A percentile compares a stretch with the other conserved stretches of the same genome.
These are phyloP conservation scores for Automeris io DNA, from an alignment of 2,888 invertebrate genomes.

Conservation along the genomic window DNA sequence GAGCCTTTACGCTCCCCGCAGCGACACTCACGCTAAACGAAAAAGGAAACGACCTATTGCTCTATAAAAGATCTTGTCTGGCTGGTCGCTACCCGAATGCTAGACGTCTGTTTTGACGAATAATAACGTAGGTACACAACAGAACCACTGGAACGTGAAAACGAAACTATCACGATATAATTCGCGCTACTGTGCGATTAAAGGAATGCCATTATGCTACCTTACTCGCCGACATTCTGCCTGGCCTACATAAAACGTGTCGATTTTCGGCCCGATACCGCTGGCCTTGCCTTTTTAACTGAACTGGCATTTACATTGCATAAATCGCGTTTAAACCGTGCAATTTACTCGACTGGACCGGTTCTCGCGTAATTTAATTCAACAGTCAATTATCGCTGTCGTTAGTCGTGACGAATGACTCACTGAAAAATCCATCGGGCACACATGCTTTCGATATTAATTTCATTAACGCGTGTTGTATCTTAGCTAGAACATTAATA, in stretches of 20 bases:
- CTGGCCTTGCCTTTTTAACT: constrained; percentile 62
- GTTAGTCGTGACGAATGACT: constrained; percentile 43
- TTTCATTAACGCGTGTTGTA: constrained; percentile 28
- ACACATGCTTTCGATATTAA: constrained; percentile 35
- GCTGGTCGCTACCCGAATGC: constrained; percentile 40
- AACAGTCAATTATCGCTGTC: constrained; percentile 37
- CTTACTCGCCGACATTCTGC: constrained; percentile 46
- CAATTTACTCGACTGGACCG: constrained; percentile 57
- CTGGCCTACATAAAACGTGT: constrained; percentile 66
- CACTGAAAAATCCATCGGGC: constrained; percentile 30
- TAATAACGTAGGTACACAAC: constrained; percentile 51
- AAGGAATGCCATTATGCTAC: constrained; percentile 55
- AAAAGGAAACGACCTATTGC: constrained; percentile 39
- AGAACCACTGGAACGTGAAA: constrained; percentile 62
- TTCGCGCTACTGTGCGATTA: constrained; percentile 59
- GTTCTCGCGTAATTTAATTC: constrained; percentile 55
- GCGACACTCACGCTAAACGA: constrained; percentile 17
- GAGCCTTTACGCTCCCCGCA: constrained; percentile 26
- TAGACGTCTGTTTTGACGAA: constrained; percentile 49
- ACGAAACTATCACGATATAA: constrained; percentile 65
- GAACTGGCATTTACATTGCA: constrained; percentile 63
- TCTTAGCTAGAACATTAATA: constrained; percentile 23
- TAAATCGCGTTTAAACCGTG: constrained; percentile 50
- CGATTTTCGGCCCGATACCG: constrained; percentile 64
- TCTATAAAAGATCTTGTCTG: constrained; percentile 33